Conservation (phyloP, 2,888 invertebrate species). For the Cyrtodaria siliqua region DNA sequence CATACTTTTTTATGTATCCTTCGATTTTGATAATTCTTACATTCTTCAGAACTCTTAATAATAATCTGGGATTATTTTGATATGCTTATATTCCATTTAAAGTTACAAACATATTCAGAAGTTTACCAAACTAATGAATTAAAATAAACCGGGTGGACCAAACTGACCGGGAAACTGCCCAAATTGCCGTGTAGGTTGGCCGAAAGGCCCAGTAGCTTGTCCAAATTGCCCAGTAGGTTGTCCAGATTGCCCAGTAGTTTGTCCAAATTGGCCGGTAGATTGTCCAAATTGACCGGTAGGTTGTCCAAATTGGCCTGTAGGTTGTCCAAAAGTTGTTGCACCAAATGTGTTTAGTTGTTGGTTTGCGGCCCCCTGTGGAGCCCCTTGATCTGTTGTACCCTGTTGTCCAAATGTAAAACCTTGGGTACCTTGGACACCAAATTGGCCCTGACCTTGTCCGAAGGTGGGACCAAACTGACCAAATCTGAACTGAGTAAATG, state of each 20-base stretch:
- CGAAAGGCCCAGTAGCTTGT: neutral
- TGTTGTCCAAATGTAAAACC: constrained; percentile 16
- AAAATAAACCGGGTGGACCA: no score
- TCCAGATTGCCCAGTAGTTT: neutral
- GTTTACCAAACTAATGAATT: no score
- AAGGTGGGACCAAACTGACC: constrained; percentile 7
- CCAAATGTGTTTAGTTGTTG: no score
- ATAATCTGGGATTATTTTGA: no score
- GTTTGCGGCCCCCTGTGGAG: neutral
- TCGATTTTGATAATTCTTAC: no score
- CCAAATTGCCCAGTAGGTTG: neutral
- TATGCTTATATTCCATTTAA: no score
- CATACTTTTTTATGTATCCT: no score
- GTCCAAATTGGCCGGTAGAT: constrained; percentile 7
- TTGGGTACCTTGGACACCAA: neutral
- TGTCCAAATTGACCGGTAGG: constrained; percentile 1
- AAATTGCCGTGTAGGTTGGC: no score
- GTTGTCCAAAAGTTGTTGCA: no score
- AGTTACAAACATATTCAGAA: no score
- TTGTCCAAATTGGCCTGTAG: neutral
- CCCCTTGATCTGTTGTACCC: constrained; percentile 9
- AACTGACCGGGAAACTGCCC: no score
- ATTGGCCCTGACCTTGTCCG: constrained; percentile 13
- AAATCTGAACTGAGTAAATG: neutral
- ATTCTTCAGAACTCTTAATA: no score